Conservation (phyloP, 2,113 vertebrate genomes). For the Cyanocitta stelleri region DNA sequence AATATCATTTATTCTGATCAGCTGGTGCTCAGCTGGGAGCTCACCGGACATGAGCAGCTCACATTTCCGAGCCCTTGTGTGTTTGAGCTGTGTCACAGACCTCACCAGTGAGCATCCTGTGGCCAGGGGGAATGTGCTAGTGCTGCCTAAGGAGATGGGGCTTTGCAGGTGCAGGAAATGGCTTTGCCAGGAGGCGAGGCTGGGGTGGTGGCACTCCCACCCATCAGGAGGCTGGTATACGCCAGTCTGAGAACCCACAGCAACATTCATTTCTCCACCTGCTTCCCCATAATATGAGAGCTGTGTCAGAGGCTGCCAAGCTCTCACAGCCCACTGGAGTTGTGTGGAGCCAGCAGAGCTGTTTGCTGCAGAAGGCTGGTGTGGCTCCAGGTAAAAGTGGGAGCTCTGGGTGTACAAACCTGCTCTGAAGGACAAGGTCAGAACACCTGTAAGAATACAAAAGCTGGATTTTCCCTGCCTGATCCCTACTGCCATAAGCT, state of each 20-base stretch:
- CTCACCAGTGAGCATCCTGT: background rate
- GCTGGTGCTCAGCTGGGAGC: background rate
- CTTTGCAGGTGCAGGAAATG: conserved; percentile 15
- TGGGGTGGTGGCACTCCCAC: background rate
- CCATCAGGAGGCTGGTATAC: rapidly evolving
- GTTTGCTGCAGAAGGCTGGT: background rate
- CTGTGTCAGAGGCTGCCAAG: background rate
- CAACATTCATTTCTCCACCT: background rate
- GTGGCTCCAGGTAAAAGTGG: background rate
- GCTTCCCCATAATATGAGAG: background rate
- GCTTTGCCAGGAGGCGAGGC: background rate
- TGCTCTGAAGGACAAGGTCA: background rate
- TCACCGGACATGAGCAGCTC: background rate
- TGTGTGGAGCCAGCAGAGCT: background rate
- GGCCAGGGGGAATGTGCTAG: background rate
- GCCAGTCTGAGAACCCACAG: background rate
- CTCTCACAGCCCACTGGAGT: background rate
- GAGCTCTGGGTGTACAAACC: background rate
- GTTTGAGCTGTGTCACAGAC: background rate
- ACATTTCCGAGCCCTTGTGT: rapidly evolving
- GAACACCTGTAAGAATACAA: background rate
- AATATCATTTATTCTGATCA: background rate
- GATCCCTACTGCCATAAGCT: background rate
- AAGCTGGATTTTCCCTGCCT: background rate
- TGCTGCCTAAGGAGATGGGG: background rate